These are phyloP conservation scores for Parapsyche elsis DNA, from an alignment of 1,140 invertebrate genomes.

Conservation along the genomic window DNA sequence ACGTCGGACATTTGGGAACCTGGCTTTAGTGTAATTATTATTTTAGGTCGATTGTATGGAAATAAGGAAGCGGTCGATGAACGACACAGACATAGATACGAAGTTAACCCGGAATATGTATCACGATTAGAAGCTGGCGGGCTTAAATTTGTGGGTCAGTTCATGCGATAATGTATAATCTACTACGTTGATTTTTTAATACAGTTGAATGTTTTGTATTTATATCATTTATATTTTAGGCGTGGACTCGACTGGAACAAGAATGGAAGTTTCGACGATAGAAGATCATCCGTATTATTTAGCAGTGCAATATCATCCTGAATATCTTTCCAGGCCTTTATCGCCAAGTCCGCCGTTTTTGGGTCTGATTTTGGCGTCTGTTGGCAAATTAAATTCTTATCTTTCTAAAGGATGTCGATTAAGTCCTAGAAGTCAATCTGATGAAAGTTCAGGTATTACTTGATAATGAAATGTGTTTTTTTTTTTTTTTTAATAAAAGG, in stretches of 20 bases:
- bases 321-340: slow-evolving; percentile 94
- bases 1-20: too few species aligned
- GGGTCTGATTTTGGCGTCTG: slow-evolving; percentile 90
- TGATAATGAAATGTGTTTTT: too few species aligned
- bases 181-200: not conserved
- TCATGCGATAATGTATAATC: not conserved
- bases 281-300: slow-evolving; percentile 91
- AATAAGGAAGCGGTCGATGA: slow-evolving; percentile 89
- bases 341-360: slow-evolving; percentile 96
- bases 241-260: slow-evolving; percentile 74
- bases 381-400: slow-evolving; percentile 78
- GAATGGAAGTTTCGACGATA: slow-evolving; percentile 89
- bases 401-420: slow-evolving; percentile 76
- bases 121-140: slow-evolving; percentile 82
- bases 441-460: slow-evolving; percentile 74
- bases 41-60: slow-evolving; percentile 83
- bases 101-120: slow-evolving; percentile 94
- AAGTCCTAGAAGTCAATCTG: slow-evolving; percentile 74
- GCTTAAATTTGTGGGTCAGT: slow-evolving; percentile 89
- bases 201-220: not conserved
- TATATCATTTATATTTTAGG: slow-evolving; percentile 59
- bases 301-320: slow-evolving; percentile 97
- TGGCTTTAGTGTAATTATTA: too few species aligned
- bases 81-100: slow-evolving; percentile 95
- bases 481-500: not conserved